Evolutionary conservation across 2,113 vertebrate species (phyloP).

Genomic region (Egretta garzetta): DNA sequence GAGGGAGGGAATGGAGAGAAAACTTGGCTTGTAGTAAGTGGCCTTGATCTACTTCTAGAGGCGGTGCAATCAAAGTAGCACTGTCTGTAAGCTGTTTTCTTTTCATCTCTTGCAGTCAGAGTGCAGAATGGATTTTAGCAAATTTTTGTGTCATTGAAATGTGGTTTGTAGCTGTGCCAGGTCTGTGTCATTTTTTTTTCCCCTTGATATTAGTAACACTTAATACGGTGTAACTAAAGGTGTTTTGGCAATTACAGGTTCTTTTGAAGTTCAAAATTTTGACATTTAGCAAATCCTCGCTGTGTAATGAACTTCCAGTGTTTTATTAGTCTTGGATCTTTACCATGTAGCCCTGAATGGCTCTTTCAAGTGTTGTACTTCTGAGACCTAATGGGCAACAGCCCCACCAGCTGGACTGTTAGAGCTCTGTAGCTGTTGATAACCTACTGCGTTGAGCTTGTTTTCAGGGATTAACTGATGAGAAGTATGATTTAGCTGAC

Average conservation of each 20-base stretch:
- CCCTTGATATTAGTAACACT: background rate
- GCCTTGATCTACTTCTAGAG: background rate
- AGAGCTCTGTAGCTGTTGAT: background rate
- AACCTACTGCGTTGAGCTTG: rapidly evolving
- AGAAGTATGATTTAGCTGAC: background rate
- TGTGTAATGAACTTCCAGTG: background rate
- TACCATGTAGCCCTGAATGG: background rate
- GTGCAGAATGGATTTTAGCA: background rate
- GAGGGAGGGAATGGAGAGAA: background rate
- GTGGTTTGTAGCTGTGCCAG: background rate
- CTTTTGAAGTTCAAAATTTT: background rate
- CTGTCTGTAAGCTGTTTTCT: background rate
- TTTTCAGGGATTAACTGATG: background rate
- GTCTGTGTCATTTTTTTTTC: rapidly evolving
- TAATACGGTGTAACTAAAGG: background rate
- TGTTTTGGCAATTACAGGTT: background rate
- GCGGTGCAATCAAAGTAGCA: background rate
- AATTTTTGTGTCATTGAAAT: background rate
- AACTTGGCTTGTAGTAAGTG: background rate
- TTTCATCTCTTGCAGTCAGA: background rate
- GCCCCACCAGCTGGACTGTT: background rate
- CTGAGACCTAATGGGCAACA: background rate
- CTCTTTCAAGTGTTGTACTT: background rate
- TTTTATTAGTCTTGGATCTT: background rate
- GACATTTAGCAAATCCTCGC: background rate